Evolutionary conservation across 2,888 invertebrate species (phyloP).

Genomic region (Cheilosia impressa): DNA sequence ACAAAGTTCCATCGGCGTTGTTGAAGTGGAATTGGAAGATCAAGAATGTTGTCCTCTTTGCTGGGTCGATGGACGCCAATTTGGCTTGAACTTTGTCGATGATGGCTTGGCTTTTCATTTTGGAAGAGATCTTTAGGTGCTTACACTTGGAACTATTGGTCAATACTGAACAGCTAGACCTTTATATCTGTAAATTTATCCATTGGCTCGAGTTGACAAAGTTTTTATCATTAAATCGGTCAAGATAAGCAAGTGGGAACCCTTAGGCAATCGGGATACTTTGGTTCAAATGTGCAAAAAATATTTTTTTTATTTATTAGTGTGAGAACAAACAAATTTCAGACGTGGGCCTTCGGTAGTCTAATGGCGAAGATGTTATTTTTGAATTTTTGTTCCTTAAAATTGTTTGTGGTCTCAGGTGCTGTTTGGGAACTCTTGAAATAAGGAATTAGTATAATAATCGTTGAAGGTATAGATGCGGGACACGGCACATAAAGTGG

Average conservation of each 20-base stretch:
- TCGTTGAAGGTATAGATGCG: too few relatives aligned
- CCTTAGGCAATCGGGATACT: not conserved
- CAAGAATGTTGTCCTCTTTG: conserved; percentile 79
- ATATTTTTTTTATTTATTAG: not conserved
- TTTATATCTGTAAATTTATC: conserved; percentile 2
- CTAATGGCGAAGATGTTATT: too few relatives aligned
- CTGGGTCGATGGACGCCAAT: conserved; percentile 81
- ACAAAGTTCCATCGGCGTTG: conserved; percentile 80
- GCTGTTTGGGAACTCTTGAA: too few relatives aligned
- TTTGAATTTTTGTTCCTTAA: too few relatives aligned
- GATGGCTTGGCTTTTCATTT: conserved; percentile 82
- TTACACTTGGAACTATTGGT: not conserved
- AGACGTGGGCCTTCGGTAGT: too few relatives aligned
- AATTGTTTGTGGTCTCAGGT: too few relatives aligned
- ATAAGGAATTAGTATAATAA: too few relatives aligned
- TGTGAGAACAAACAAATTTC: too few relatives aligned
- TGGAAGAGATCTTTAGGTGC: conserved; percentile 11
- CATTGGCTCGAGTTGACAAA: not conserved
- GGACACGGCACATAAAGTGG: too few relatives aligned
- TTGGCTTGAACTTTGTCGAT: conserved; percentile 82
- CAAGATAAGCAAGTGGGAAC: not conserved
- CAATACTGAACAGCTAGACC: not conserved
- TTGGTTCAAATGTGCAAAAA: not conserved
- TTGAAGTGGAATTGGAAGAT: conserved; percentile 82
- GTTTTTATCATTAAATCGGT: not conserved